These are phyloP conservation scores for Flexamia atlantica DNA, from an alignment of 2,888 invertebrate species.

Conservation along the genomic window DNA sequence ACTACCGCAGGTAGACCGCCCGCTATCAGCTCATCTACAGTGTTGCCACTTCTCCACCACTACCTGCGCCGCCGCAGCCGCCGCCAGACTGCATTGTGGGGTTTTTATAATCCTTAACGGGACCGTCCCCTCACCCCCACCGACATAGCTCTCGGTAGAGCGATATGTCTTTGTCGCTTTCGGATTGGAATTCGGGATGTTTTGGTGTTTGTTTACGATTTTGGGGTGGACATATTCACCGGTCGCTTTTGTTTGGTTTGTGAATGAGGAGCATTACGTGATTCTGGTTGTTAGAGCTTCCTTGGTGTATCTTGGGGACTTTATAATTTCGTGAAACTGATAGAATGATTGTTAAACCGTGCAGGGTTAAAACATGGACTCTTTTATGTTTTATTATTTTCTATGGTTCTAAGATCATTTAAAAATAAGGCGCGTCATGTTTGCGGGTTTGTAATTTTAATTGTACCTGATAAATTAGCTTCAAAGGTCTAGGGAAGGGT, in stretches of 20 bases:
- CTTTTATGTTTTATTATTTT: too few species aligned
- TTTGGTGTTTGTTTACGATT: background rate
- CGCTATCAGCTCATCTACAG: slow-evolving; percentile 10
- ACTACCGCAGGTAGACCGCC: slow-evolving; percentile 12
- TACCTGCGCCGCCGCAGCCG: background rate
- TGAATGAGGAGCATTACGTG: too few species aligned
- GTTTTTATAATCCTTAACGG: slow-evolving; percentile 34
- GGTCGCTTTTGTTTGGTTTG: background rate
- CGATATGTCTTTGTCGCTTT: slow-evolving; percentile 1
- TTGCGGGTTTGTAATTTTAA: too few species aligned
- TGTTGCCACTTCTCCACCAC: slow-evolving; percentile 35
- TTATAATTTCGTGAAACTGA: too few species aligned
- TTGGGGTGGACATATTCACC: background rate
- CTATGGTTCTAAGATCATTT: too few species aligned
- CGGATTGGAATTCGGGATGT: background rate
- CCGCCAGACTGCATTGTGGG: slow-evolving; percentile 10
- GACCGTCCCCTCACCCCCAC: background rate
- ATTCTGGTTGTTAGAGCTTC: too few species aligned
- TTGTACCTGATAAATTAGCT: too few species aligned
- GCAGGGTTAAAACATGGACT: too few species aligned
- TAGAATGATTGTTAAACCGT: too few species aligned
- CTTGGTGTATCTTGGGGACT: too few species aligned
- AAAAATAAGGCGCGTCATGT: too few species aligned
- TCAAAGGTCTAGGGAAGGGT: too few species aligned
- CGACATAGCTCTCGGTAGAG: background rate